Evolutionary conservation across 2,888 invertebrate genomes (phyloP), one percentile per base, ranked within the genome.

Genomic region (Phorcus lineatus): DNA sequence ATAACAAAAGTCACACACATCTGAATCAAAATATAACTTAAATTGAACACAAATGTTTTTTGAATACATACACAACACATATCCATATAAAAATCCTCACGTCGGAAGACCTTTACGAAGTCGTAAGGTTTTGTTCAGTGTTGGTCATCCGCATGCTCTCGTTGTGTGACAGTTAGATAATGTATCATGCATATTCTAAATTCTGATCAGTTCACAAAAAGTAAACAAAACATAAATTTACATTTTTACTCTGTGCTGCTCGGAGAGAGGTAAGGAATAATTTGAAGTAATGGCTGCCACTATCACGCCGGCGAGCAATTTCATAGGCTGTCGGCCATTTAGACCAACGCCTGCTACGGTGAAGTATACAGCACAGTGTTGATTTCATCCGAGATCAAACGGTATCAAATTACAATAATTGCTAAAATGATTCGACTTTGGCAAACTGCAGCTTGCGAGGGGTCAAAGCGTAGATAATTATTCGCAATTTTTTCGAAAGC

Each of bases 391-490:
- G 31, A 70, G 70, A 70, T 70, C 70, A 70, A 70, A 70, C 70
- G 70, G 31, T 31, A 31, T 70, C 70, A 70, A 70, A 70, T 70
- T 70, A 40, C 70, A 70, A 70, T 70, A 70, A 70, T 70, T 70
- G 70, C 70, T 17, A 70, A 70, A 70, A 70, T 36, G 70, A 70
- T 70, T 70, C 40, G 70, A 70, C 70, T 36, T 70, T 70, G 70
- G 70, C 70, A 70, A 70, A 70, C 70, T 70, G 36, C 70, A 70
- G 70, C 70, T 70, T 70, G 70, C 70, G 36, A 70, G 40, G 36
- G 70, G 70, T 70, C 70, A 70, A 6, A 70, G 70, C 17, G 70
- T 76, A 76, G 55, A 76, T 55, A 76, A 76, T 76, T 36, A 76
- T 76, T 76, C 31, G 54, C 76, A 55, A 54, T 55, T 54, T 76